Evolutionary conservation across 1,140 invertebrate genomes (phyloP), one percentile per base, ranked within the genome.

Genomic region (Polypedilum vanderplanki): DNA sequence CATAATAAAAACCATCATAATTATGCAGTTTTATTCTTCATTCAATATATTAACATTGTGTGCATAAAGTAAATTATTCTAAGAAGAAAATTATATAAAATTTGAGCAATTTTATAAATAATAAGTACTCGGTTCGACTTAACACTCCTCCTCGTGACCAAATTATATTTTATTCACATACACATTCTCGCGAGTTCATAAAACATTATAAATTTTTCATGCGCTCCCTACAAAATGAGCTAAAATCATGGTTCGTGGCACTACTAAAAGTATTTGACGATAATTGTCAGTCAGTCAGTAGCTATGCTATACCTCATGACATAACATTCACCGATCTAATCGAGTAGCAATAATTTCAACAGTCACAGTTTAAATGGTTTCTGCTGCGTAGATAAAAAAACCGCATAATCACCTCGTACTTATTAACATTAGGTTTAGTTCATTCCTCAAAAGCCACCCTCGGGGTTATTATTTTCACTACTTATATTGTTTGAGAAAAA

Each of bases 371-470:
- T 70, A 20, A 22, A 22, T 70, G 20, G 65, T 17, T 22, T 70
- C 20, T 70, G 20, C 20, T 70, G 9, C 65, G n/a, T 57, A 70
- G 17, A 70, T 70, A 70, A 70, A 57, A 46, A 70, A 70, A 70
- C 65, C 65, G 65, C 65, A 70, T 70, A 70, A 70, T 70, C 17
- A 22, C 20, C 65, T 70, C 65, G 18, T 70, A 70, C 65, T 70
- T 70, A 18, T 57, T 57, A 57, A 57, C n/a, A 57, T 57, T 57
- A 57, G n/a, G 46, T 57, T 57, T 12, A 57, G 46, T 57, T 57
- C 46, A 57, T 57, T 57, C 46, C 18, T 70, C 65, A 70, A 70
- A 20, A 70, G 65, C 65, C 65, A 70, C 65, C 65, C 65, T 70
- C 20, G 9, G 18, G 24, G 5, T 70, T 70, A 20, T 70, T 33